Percentiles rank a stretch among this genome's conserved stretches.
Evolutionary conservation across 2,113 vertebrate species (phyloP).

Genomic region (Ahaetulla prasina): DNA sequence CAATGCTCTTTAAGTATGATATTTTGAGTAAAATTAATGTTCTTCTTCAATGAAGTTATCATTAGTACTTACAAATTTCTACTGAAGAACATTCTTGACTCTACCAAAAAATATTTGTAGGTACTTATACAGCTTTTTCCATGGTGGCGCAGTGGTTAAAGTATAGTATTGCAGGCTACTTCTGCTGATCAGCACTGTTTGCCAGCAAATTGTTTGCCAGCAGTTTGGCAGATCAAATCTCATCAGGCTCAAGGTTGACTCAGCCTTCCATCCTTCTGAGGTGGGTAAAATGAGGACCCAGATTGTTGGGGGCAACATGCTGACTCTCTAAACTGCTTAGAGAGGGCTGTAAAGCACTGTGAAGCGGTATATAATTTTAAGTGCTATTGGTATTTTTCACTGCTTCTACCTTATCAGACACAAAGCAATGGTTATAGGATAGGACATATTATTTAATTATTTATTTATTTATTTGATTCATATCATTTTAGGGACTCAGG

Average conservation of each 20-base stretch:
- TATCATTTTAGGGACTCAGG: not conserved
- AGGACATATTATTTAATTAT: not conserved
- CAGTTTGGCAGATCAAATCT: too few species aligned
- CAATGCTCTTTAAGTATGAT: not conserved
- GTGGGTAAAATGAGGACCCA: too few species aligned
- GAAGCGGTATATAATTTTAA: too few species aligned
- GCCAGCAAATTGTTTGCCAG: too few species aligned
- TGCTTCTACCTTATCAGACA: not conserved
- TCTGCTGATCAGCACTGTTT: too few species aligned
- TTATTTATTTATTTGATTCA: not conserved
- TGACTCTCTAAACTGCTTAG: too few species aligned
- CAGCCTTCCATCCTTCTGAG: too few species aligned
- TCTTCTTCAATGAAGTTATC: not conserved
- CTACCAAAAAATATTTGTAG: not conserved
- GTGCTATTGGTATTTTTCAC: not conserved
- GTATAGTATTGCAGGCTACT: too few species aligned
- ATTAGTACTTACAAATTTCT: not conserved
- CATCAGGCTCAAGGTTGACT: too few species aligned
- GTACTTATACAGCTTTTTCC: not conserved
- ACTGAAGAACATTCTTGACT: not conserved
- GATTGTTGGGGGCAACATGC: too few species aligned
- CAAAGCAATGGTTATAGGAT: not conserved
- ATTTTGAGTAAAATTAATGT: not conserved
- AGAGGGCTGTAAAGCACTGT: too few species aligned
- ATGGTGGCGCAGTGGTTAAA: too few species aligned